Evolutionary conservation across 1,140 invertebrate genomes (phyloP).

Genomic region (Coenobita brevimanus): DNA sequence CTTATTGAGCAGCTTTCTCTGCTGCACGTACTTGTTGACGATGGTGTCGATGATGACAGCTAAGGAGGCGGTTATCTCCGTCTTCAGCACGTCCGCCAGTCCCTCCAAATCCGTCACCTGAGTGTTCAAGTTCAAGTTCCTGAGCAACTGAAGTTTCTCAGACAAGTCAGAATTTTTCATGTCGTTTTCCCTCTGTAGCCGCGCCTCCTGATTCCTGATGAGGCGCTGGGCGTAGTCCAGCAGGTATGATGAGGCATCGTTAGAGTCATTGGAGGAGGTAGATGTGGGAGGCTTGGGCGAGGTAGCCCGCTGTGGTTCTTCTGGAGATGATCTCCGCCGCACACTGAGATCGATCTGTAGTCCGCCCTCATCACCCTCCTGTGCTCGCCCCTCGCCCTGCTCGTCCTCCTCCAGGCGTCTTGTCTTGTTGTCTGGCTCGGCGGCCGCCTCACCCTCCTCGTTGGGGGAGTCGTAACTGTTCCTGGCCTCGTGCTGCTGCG

Average conservation of each 20-base stretch:
- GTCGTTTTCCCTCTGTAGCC: slow-evolving; percentile 70
- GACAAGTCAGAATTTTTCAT: slow-evolving; percentile 68
- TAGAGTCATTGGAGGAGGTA: slow-evolving; percentile 55
- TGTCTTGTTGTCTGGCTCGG: slow-evolving; percentile 64
- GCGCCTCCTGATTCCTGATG: slow-evolving; percentile 54
- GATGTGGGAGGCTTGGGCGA: slow-evolving; percentile 60
- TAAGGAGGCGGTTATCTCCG: slow-evolving; percentile 88
- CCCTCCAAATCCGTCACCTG: slow-evolving; percentile 81
- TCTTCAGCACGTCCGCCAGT: slow-evolving; percentile 90
- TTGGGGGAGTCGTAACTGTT: slow-evolving; percentile 56
- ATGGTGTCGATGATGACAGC: slow-evolving; percentile 91
- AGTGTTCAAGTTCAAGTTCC: slow-evolving; percentile 72
- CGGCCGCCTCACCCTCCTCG: slow-evolving; percentile 75
- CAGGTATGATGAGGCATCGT: slow-evolving; percentile 68
- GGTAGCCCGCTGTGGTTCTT: slow-evolving; percentile 48
- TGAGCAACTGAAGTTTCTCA: slow-evolving; percentile 72
- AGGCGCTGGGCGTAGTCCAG: slow-evolving; percentile 70
- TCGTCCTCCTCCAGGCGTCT: slow-evolving; percentile 64
- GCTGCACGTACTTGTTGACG: slow-evolving; percentile 75
- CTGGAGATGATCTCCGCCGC: slow-evolving; percentile 53
- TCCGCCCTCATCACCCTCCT: slow-evolving; percentile 58
- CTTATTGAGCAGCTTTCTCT: slow-evolving; percentile 79
- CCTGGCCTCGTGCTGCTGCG: slow-evolving; percentile 87
- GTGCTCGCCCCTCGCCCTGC: slow-evolving; percentile 42
- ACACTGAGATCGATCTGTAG: slow-evolving; percentile 68